Evolutionary conservation across 1,140 invertebrate genomes (phyloP), one percentile per base, ranked within the genome.

Genomic region (Cydia pomonella): DNA sequence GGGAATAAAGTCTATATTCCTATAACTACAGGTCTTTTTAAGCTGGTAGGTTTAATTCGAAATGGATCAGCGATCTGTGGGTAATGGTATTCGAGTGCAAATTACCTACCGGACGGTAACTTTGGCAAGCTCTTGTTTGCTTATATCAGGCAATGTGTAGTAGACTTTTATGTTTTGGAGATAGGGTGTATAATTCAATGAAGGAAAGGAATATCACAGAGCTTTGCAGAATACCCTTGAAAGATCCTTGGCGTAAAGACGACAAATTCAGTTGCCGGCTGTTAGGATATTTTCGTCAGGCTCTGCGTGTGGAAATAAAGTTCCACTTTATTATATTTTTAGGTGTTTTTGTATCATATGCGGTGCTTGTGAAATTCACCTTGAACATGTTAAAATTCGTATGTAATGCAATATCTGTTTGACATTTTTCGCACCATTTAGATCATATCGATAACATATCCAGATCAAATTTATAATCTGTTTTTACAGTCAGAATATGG

Each of bases 31-130:
- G 62, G 7, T 63, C 21, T 13, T 3, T 2, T 13, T 25, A 66
- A 66, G 16, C 23, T 66, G 63, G 63, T 6, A 13, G 13, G 25
- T 21, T 25, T 66, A 66, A 66, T 66, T 66, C 6, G 63, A 66
- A 66, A 66, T 66, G 63, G 63, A 66, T 66, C 13, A 33, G 23
- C 6, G 63, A 66, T 66, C 25, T 66, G 63, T 23, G 63, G 16
- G 27, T n/a, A 66, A 66, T 18, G 63, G 63, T 29, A 33, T 66
- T 66, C 16, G 63, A 66, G 63, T 66, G 63, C 63, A 29, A 66
- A 66, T 66, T 66, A 66, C 27, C 23, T 66, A 66, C 16, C 5
- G 7, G 9, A 16, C 6, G n/a, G 6, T 50, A 50, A 50, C n/a
- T 18, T n/a, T 2, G 1, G n/a, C 44, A 50, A 50, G 47, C 16